Percentiles rank a stretch among this genome's conserved stretches.
Evolutionary conservation across 2,113 vertebrate species (phyloP).

Genomic region (Microcebus lehilahytsara): DNA sequence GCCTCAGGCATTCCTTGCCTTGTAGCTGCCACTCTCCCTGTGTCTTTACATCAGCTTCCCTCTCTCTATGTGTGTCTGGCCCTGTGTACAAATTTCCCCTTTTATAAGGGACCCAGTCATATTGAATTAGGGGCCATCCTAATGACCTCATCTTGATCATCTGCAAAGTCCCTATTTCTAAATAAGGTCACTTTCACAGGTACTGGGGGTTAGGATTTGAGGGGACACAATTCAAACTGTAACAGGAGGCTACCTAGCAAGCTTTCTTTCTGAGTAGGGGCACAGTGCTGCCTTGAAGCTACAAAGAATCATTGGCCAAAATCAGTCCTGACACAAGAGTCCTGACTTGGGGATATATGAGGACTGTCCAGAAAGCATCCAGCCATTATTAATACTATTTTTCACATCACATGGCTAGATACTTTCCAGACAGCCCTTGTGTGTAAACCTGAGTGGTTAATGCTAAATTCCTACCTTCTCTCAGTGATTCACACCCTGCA

Average conservation of each 20-base stretch:
- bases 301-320: neutral
- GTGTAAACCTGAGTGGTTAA: neutral
- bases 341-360: neutral
- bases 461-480: neutral
- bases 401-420: too few species aligned
- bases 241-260: neutral
- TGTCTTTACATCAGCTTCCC: neutral
- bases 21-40: neutral
- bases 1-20: neutral
- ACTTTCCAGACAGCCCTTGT: too few species aligned
- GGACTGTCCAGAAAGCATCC: too few species aligned
- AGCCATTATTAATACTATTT: too few species aligned
- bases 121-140: neutral
- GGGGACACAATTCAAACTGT: neutral
- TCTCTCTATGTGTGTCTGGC: neutral
- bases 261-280: neutral
- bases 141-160: neutral
- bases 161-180: neutral
- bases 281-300: neutral
- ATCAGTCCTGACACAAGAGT: neutral
- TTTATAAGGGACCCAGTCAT: neutral
- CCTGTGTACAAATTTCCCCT: neutral
- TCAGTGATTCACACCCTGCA: neutral
- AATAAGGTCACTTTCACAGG: neutral
- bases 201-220: neutral